Conservation (phyloP, 1,140 invertebrate species). For the Camponotus vicinus region DNA sequence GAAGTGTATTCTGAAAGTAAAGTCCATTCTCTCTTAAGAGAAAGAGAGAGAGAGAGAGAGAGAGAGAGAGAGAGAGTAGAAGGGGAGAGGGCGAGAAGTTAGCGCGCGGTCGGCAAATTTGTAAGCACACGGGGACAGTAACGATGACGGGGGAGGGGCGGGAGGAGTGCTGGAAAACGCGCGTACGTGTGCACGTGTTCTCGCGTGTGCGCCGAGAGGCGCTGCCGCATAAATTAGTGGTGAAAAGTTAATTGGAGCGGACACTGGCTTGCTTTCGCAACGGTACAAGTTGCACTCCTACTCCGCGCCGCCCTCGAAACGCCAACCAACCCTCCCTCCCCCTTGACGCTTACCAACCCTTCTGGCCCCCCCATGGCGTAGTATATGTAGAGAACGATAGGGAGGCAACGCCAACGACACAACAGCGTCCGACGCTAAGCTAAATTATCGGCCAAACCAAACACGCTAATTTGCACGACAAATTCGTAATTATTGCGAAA, state of each 20-base stretch:
- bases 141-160: neutral
- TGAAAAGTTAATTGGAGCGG: constrained; percentile 83
- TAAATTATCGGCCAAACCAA: constrained; percentile 65
- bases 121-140: constrained; percentile 24
- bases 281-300: constrained; percentile 78
- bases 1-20: constrained; percentile 67
- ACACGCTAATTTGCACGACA: constrained; percentile 72
- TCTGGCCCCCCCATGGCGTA: neutral
- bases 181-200: constrained; percentile 55
- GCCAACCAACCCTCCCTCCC: neutral
- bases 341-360: constrained; percentile 18
- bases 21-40: constrained; percentile 21
- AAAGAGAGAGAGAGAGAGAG: too few species aligned
- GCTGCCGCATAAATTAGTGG: constrained; percentile 81
- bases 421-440: constrained; percentile 52
- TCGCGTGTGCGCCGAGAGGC: constrained; percentile 64
- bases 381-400: constrained; percentile 16
- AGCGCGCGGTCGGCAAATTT: constrained; percentile 59
- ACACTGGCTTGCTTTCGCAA: constrained; percentile 78
- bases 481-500: constrained; percentile 77
- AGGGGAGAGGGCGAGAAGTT: constrained; percentile 39
- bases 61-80: too few species aligned
- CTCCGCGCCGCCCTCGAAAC: constrained; percentile 39
- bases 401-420: constrained; percentile 11
- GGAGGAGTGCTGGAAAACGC: constrained; percentile 29